A percentile compares a stretch with the other conserved stretches of the same genome.
These are phyloP conservation scores for Bombus turneri DNA, from an alignment of 1,140 invertebrate species.

Conservation along the genomic window DNA sequence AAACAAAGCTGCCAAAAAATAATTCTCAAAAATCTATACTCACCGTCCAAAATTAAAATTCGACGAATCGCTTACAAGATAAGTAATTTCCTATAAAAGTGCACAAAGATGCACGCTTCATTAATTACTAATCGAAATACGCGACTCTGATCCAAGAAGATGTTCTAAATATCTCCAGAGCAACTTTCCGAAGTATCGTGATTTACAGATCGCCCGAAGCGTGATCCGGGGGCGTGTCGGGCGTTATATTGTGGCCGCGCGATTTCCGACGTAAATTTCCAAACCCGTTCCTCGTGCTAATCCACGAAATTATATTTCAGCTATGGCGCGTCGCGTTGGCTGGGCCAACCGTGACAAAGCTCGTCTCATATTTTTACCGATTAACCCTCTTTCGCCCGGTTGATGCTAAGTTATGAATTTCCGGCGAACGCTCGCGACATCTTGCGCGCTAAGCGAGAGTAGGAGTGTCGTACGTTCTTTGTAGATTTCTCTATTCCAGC, in stretches of 20 bases:
- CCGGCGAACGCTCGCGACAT: conserved; percentile 42
- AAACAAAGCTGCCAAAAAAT: rapidly evolving
- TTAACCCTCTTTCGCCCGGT: conserved; percentile 72
- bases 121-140: background rate
- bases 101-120: too few species aligned
- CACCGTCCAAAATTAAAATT: too few species aligned
- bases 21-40: too few species aligned
- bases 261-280: conserved; percentile 60
- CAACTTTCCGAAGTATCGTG: background rate
- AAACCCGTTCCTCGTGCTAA: conserved; percentile 59
- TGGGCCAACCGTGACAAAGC: conserved; percentile 49
- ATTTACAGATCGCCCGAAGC: conserved; percentile 30
- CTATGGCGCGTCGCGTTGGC: conserved; percentile 35
- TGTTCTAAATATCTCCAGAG: background rate
- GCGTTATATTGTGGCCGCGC: conserved; percentile 35
- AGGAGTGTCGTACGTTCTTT: conserved; percentile 31
- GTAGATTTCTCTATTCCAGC: conserved; percentile 55
- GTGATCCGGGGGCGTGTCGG: conserved; percentile 29
- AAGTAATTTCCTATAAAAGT: too few species aligned
- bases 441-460: conserved; percentile 21
- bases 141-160: too few species aligned
- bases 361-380: conserved; percentile 75
- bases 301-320: conserved; percentile 76
- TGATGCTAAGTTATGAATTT: conserved; percentile 78
- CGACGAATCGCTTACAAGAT: too few species aligned